Evolutionary conservation across 2,797 vertebrate species (phyloP).

Genomic region (Schizopygopsis malacanthus): DNA sequence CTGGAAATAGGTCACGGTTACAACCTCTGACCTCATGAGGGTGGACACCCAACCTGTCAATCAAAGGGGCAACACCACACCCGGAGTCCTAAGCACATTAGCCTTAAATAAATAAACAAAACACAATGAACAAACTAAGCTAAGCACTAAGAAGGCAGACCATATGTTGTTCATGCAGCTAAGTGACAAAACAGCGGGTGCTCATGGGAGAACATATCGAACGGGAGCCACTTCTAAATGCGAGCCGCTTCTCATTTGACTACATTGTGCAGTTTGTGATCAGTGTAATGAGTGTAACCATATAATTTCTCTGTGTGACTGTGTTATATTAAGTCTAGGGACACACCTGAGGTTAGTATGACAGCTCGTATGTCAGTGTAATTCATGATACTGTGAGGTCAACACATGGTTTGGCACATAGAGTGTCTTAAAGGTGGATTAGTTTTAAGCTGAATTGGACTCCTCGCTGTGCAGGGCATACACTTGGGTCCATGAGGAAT

Average conservation of each 20-base stretch:
- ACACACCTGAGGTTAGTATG: slow-evolving; percentile 28
- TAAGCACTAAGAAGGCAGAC: neutral
- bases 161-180: slow-evolving; percentile 18
- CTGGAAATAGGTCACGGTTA: slow-evolving; percentile 54
- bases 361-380: slow-evolving; percentile 27
- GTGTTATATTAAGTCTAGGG: slow-evolving; percentile 35
- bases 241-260: slow-evolving; percentile 1
- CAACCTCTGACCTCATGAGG: slow-evolving; percentile 49
- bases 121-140: slow-evolving; percentile 4
- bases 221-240: neutral
- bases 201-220: neutral
- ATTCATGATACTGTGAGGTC: slow-evolving; percentile 29
- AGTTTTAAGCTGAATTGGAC: slow-evolving; percentile 42
- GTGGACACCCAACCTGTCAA: slow-evolving; percentile 40
- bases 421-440: slow-evolving; percentile 34
- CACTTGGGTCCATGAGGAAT: slow-evolving; percentile 7
- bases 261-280: slow-evolving; percentile 17
- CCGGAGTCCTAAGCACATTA: slow-evolving; percentile 13
- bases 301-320: slow-evolving; percentile 41
- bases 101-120: slow-evolving; percentile 26
- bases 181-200: slow-evolving; percentile 36
- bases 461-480: neutral
- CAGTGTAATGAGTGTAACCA: slow-evolving; percentile 8
- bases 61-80: slow-evolving; percentile 15
- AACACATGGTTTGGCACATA: slow-evolving; percentile 12